Evolutionary conservation across 2,797 vertebrate species (phyloP), one percentile per base, ranked within the genome.

Genomic region (Coluber constrictor): DNA sequence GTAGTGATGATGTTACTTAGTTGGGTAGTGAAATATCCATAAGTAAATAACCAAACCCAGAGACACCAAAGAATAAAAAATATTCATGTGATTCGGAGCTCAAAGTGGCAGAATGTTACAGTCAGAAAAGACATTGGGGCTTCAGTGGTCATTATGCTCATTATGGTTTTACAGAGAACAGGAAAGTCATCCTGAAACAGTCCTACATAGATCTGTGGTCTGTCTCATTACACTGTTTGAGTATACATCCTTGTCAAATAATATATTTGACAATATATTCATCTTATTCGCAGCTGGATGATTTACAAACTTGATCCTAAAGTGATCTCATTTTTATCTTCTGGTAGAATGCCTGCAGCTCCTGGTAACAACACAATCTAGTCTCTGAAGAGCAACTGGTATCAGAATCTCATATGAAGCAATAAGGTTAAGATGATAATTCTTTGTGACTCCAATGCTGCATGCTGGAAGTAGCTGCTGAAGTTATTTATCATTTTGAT

Each of bases 251-350:
- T 12, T 9, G 56, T 60, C 70, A 91, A 61, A 86, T 88, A 32
- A 94, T 86, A 12, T 90, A 90, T 88, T 88, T 9, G 59, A 86
- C 86, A 32, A 94, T 86, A 12, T 90, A 90, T 88, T 88, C 20
- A n/a, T 90, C 92, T 70, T 66, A 23, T 2, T 37, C 92, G 88
- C 51, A 54, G 1, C 12, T 32, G 18, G n/a, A 93, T 25, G 1
- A 93, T 2, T 89, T 93, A 47, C 1, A 92, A 27, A 93, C 12
- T 90, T 60, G 59, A 54, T 60, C 0, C 0, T 63, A 4, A 88
- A 20, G 55, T 43, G 89, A 93, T 25, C 92, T 87, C 13, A 93
- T 94, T 92, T 93, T 54, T 0, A 60, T 83, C 87, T 92, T 94
- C 79, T 92, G 92, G 74, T 79, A 5, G 27, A 92, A 83, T 74